phyloP scores from a whole-genome alignment of 2,888 invertebrate species.

The Phorcus lineatus region DNA sequence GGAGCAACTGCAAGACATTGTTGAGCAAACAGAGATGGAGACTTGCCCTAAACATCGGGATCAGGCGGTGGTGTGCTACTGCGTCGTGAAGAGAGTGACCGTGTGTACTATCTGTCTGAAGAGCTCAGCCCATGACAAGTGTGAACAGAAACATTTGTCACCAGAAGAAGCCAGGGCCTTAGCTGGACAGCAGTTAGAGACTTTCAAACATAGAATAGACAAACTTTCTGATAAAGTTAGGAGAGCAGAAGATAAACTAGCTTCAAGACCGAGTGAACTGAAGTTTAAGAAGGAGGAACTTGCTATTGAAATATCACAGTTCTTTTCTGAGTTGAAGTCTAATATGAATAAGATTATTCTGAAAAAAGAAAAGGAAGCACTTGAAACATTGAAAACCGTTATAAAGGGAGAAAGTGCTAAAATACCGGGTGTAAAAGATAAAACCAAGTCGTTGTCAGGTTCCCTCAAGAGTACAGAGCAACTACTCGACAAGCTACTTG shows the following conservation, averaged over 20 bases:
- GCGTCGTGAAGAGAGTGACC: background rate
- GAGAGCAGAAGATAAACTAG: background rate
- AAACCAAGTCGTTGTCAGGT: background rate
- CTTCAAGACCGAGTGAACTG: slow-evolving; percentile 1
- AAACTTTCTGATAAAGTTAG: background rate
- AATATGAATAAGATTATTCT: background rate
- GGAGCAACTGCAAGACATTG: background rate
- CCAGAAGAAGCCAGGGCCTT: background rate
- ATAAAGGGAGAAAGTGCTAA: background rate
- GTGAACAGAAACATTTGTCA: background rate
- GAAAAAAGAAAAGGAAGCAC: background rate
- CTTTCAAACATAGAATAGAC: background rate
- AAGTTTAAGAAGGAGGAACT: slow-evolving; percentile 18
- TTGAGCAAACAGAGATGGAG: background rate
- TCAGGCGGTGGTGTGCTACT: background rate
- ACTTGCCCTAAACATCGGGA: background rate
- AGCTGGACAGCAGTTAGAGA: background rate
- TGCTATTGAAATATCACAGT: background rate
- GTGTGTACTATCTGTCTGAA: background rate
- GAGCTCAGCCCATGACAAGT: background rate
- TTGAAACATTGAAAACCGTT: background rate
- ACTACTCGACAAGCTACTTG: background rate
- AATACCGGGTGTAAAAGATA: background rate
- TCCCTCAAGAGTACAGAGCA: background rate
- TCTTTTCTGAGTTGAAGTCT: background rate